Base-by-base conservation (phyloP, 2,888 invertebrate genomes). In the Temnothorax ravouxi region DNA sequence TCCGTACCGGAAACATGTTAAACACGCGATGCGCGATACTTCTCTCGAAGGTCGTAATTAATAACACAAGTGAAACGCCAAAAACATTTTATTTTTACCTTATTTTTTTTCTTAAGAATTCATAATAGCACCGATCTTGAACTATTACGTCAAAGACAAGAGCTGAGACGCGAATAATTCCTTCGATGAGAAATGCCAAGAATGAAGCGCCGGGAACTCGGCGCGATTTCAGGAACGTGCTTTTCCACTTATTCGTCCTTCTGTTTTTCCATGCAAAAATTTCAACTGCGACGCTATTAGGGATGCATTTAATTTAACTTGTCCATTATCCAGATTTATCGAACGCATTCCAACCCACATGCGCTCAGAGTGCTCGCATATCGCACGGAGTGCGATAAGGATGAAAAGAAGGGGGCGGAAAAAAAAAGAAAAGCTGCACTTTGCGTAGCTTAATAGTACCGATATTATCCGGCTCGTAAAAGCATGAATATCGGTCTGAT, bases 301-400 rank as follows among this genome's bases (percentile, higher is more conserved):
- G 25, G 4, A 38, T 52, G 69, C 41, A 50, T 54, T 13, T 38
- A 21, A 59, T 54, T 13, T 38, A 34, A 59, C 3, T 50, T 34
- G 50, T 50, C 15, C 29, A 52, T 44, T 25, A 76, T 77, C 41
- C 21, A 9, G 52, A 77, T 77, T 67, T 25, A 67, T 29, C 38
- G 13, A 18, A 67, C 25, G 41, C 76, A 69, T 61, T 50, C 34
- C 25, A 3, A n/a, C 52, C 41, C 50, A 47, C 44, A 41, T 18
- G 8, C 18, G 52, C 1, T 29, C 29, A 13, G 13, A 54, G 15
- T n/a, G 25, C 15, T 13, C 59, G 29, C 25, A n/a, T 9, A 25
- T 4, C 29, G 29, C 29, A 29, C 29, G 29, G 29, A 44, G 59
- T 25, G 34, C 59, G 47, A 69, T 54, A 66, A 41, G 15, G 9